Conservation (phyloP, 2,888 invertebrate species). For the Xiphydria camelus region DNA sequence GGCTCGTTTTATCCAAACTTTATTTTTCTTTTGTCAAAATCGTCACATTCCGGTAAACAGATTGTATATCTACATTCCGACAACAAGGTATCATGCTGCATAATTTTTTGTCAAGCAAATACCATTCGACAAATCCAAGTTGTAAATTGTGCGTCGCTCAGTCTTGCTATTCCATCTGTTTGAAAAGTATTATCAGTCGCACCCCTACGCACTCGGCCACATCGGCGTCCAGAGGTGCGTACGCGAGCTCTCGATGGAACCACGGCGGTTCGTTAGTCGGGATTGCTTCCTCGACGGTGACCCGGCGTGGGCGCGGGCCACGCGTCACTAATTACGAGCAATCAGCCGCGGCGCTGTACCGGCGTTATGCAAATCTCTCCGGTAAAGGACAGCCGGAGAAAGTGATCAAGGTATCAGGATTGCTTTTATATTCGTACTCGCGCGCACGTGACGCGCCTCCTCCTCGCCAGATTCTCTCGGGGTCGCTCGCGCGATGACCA, state of each 20-base stretch:
- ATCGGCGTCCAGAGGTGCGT: background rate
- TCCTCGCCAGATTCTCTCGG: too few relatives aligned
- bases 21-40: too few relatives aligned
- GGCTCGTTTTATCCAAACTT: too few relatives aligned
- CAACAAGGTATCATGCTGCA: too few relatives aligned
- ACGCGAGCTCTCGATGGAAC: too few relatives aligned
- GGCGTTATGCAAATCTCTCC: conserved; percentile 47
- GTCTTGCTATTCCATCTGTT: background rate
- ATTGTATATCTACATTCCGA: too few relatives aligned
- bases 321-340: conserved; percentile 55
- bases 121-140: too few relatives aligned
- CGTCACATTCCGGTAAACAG: too few relatives aligned
- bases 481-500: too few relatives aligned
- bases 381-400: conserved; percentile 42
- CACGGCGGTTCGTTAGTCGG: background rate
- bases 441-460: too few relatives aligned
- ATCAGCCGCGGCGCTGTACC: conserved; percentile 39
- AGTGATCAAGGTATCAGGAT: conserved; percentile 45
- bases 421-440: too few relatives aligned
- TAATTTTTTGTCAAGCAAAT: too few relatives aligned
- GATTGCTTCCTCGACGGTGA: conserved; percentile 28
- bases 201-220: background rate
- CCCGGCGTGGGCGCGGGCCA: conserved; percentile 51
- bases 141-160: accelerated
- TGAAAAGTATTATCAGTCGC: background rate